Base-by-base conservation (phyloP, 1,140 invertebrate genomes). In the Drosophila tropicalis region DNA sequence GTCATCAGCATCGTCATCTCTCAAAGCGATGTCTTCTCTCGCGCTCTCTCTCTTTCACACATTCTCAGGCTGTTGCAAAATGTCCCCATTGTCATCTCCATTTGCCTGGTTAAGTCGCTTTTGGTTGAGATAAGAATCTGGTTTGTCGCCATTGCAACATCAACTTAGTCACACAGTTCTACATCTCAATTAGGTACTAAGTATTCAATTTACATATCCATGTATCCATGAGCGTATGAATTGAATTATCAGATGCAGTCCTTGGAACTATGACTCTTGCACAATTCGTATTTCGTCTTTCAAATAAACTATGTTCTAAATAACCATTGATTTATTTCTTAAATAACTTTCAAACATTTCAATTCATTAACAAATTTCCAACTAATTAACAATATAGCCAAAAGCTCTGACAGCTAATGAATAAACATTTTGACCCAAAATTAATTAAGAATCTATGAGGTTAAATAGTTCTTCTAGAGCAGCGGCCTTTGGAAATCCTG, bases 1-100 rank as follows among this genome's bases (percentile, higher is more conserved):
- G 81, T 83, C 81, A 84, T 63, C 70, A 56, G 84, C 81, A 84
- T 63, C 70, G 44, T 62, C 61, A 47, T 40, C 36, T 41, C 36
- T 41, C 61, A 34, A 12, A 25, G 19, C 15, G 17, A 12, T 51
- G 44, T 51, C 44, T 22, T 51, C 44, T 51, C 44, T 51, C 44
- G n/a, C 5, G 19, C 17, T 39, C 36, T 51, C 17, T 39, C 36
- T 39, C 36, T 39, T 12, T 39, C 12, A 4, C 36, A 12, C 36
- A 13, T 4, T 13, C 34, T 19, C 44, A 47, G 44, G 55, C 73
- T 56, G 66, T 73, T 62, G 67, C 36, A 70, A 70, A 66, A 74
- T 77, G 75, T 76, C 44, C 65, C 71, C 72, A 74, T 75, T 73
- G 72, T 75, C 54, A 66, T 51, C 67, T 67, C 47, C 55, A 58